A percentile compares a stretch with the other conserved stretches of the same genome.
These are phyloP conservation scores for Dendrocincla tyrannina DNA, from an alignment of 2,797 vertebrate species.

Conservation along the genomic window DNA sequence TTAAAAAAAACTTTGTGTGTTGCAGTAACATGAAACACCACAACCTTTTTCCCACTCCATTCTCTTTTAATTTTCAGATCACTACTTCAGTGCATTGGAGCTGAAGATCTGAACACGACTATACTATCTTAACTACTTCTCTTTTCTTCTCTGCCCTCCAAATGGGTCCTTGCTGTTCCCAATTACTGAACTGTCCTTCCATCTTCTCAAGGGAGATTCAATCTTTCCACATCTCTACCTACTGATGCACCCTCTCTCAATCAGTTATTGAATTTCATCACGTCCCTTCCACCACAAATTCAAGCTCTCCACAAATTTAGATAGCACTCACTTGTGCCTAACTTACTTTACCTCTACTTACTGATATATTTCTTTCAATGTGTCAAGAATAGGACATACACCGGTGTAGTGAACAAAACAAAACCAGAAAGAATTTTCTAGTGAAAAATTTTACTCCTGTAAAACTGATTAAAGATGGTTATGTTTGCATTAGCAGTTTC, in stretches of 20 bases:
- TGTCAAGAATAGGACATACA: neutral
- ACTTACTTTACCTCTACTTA: neutral
- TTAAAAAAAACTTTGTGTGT: neutral
- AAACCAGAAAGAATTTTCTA: neutral
- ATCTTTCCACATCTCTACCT: slow-evolving; percentile 11
- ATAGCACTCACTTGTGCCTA: neutral
- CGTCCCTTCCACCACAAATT: neutral
- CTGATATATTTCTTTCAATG: neutral
- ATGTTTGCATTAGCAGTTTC: neutral
- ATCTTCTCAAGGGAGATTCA: slow-evolving; percentile 31
- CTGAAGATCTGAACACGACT: neutral
- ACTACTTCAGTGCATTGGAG: neutral
- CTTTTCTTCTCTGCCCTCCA: slow-evolving; percentile 16
- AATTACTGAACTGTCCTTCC: slow-evolving; percentile 33
- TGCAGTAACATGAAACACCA: neutral
- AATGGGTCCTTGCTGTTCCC: slow-evolving; percentile 5
- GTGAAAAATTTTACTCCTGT: neutral
- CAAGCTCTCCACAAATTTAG: neutral
- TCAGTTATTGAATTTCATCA: slow-evolving; percentile 4
- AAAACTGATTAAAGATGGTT: neutral
- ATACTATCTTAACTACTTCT: neutral
- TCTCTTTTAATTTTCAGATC: slow-evolving; percentile 12
- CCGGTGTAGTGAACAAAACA: neutral
- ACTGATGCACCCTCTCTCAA: neutral
- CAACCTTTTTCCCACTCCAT: neutral